A percentile compares a stretch with the other conserved stretches of the same genome.
These are phyloP conservation scores for Sthenelais limicola DNA, from an alignment of 2,888 invertebrate genomes.

Conservation along the genomic window DNA sequence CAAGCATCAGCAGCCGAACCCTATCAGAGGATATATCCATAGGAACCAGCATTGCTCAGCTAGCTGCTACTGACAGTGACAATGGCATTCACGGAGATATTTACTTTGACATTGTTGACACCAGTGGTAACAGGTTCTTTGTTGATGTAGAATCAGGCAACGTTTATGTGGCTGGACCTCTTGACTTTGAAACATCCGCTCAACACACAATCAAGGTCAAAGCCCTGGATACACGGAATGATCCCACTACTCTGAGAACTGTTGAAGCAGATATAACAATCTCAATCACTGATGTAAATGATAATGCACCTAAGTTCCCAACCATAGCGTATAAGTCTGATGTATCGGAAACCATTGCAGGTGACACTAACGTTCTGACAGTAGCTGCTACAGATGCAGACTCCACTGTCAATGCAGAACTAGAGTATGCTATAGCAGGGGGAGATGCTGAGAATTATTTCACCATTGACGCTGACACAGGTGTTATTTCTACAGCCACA, in stretches of 20 bases:
- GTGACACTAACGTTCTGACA: slow-evolving; percentile 35
- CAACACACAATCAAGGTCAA: neutral
- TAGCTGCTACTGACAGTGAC: slow-evolving; percentile 55
- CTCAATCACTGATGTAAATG: slow-evolving; percentile 45
- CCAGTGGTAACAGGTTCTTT: neutral
- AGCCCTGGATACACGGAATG: slow-evolving; percentile 33
- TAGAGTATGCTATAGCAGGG: slow-evolving; percentile 55
- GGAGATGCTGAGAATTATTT: slow-evolving; percentile 48
- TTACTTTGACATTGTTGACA: neutral
- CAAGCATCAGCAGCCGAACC: slow-evolving; percentile 49
- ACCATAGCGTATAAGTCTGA: slow-evolving; percentile 38
- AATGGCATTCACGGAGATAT: slow-evolving; percentile 20
- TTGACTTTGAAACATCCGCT: slow-evolving; percentile 53
- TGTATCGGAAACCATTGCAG: slow-evolving; percentile 46
- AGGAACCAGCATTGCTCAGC: slow-evolving; percentile 51
- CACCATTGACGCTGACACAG: slow-evolving; percentile 54
- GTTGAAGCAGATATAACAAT: slow-evolving; percentile 3
- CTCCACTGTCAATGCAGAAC: slow-evolving; percentile 53
- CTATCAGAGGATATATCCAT: slow-evolving; percentile 52
- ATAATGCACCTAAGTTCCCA: slow-evolving; percentile 45
- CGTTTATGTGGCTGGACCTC: slow-evolving; percentile 46
- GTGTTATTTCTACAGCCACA: slow-evolving; percentile 41
- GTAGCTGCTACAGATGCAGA: slow-evolving; percentile 45
- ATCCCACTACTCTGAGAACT: slow-evolving; percentile 5
- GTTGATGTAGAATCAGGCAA: slow-evolving; percentile 53